Base-by-base conservation (phyloP, 2,888 invertebrate species). In the Polymixis flavicincta region DNA sequence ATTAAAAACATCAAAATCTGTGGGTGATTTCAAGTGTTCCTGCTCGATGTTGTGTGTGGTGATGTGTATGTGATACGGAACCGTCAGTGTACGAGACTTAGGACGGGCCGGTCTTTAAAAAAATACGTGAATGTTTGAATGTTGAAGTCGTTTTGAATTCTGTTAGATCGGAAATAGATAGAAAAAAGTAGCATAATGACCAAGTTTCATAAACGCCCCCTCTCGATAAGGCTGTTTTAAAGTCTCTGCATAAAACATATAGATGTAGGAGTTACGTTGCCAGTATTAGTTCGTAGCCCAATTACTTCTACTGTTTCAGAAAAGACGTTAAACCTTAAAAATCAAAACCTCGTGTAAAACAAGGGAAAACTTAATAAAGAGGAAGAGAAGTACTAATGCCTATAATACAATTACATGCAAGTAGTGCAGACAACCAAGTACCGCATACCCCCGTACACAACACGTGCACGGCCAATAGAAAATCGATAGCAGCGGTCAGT, bases 401-500 rank as follows among this genome's bases (percentile, higher is more conserved):
- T 71, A 54, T 86, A 86, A 88, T 88, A 83, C 81, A 82, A 88
- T 86, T 88, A 87, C 25, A 76, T 65, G 68, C 66, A 83, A 74
- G 75, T 70, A 77, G 67, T 88, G 85, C 79, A 82, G 63, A 81
- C 65, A 81, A 66, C 71, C 66, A 68, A 63, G 83, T 67, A 77
- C 69, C 66, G 65, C 66, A 78, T 76, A 75, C 71, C 80, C 73
- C 82, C 77, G 81, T 82, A 85, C 82, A 78, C 69, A 85, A 85
- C 90, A 89, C 91, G 83, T 88, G 85, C 83, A 86, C 78, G 78
- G 83, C 84, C 80, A 88, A 82, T 89, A 88, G 95, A 94, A 94
- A 94, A 95, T 94, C 93, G 93, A 95, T 95, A 93, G 91, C 89
- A 90, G 87, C 88, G 87, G 89, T 88, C 90, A 90, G 93, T 93